Base-by-base conservation (phyloP, 2,888 invertebrate genomes). In the Leistus spinibarbis region DNA sequence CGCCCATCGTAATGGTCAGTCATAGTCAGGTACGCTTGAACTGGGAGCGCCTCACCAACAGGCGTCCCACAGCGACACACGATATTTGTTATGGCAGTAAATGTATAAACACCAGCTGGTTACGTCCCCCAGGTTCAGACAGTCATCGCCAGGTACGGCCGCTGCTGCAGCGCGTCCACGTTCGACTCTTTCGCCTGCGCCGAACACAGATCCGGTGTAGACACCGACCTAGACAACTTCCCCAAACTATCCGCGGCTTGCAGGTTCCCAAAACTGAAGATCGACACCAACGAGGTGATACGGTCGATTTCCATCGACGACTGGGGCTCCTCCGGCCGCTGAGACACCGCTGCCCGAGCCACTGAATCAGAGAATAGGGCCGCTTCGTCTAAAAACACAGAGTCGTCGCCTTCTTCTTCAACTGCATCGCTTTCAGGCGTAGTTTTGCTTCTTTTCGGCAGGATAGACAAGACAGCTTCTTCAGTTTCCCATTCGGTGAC, bases 251-350 rank as follows among this genome's bases (percentile, higher is more conserved):
- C 82, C 78, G 27, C 80, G 4, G 56, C 62, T n/a, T 65, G 10
- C 23, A 74, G 54, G 19, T 62, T 86, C 69, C 88, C 88, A 80
- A 89, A 89, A 81, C 89, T 89, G 82, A 89, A 89, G 79, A 88
- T 88, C 67, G 89, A 89, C 78, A 89, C 89, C 77, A 89, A 81
- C 76, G 88, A 89, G 56, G 89, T 89, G 78, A 90, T 88, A 78
- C 88, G 85, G 82, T 89, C 89, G 78, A 89, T 88, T 82, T 89
- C 89, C 88, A 89, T 88, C 10, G 86, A 84, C 3, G 85, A 84
- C 20, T 69, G 68, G 53, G 54, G 76, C 56, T 76, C 73, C 23
- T 80, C 79, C 16, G 78, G 78, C 13, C 40, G 40, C 5, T 40
- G 10, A 1, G 40, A 40, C 62, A 80, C 81, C 20, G 79, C 77